phyloP scores from a whole-genome alignment of 2,797 vertebrate genomes.

The Leptoclinus maculatus region DNA sequence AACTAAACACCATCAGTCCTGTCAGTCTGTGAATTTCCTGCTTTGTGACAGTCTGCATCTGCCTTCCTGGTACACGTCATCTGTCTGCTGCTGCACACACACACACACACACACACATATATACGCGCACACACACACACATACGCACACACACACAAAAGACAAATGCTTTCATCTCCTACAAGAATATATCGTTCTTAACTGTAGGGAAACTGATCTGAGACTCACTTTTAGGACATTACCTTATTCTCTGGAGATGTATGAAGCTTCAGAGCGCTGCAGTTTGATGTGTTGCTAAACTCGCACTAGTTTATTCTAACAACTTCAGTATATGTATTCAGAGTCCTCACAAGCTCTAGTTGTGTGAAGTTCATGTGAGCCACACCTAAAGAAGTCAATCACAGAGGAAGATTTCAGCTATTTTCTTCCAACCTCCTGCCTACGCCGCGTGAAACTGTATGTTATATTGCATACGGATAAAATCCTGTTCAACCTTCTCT shows the following conservation, averaged over 20 bases:
- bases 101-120: constrained; percentile 15
- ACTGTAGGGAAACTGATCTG: constrained; percentile 35
- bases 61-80: constrained; percentile 70
- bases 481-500: background rate
- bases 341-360: background rate
- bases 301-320: background rate
- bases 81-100: constrained; percentile 63
- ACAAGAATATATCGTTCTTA: constrained; percentile 43
- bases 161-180: background rate
- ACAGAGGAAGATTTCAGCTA: background rate
- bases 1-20: constrained; percentile 80
- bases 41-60: constrained; percentile 82
- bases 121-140: constrained; percentile 7
- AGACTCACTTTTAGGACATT: constrained; percentile 35
- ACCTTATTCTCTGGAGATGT: constrained; percentile 21
- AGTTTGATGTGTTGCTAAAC: background rate
- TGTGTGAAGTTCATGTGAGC: background rate
- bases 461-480: background rate
- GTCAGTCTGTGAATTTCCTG: constrained; percentile 80
- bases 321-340: background rate
- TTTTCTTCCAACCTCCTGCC: background rate
- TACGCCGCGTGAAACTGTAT: background rate
- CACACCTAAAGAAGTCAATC: background rate
- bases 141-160: constrained; percentile 13
- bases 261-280: background rate